Evolutionary conservation across 1,140 invertebrate genomes (phyloP), one percentile per base, ranked within the genome.

Genomic region (Dysdera silvatica): DNA sequence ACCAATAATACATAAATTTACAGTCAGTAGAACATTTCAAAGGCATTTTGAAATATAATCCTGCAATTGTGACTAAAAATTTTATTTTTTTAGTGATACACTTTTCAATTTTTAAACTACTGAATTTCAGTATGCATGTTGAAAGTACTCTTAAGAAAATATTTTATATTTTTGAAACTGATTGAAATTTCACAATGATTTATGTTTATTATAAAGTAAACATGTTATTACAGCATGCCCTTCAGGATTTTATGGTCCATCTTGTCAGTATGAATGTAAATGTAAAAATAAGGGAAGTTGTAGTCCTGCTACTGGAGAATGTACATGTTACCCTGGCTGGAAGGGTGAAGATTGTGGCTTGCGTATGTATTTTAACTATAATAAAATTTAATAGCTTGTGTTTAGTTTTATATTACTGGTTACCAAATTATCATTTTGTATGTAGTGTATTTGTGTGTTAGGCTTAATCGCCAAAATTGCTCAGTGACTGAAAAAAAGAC

Each of bases 211-310:
- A 1, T 24, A 49, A 4, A 26, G 16, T 24, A n/a, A n/a, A n/a
- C 37, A 40, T 16, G 63, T 31, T 56, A 10, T 45, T 70, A 33
- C 49, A 72, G 85, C 87, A 2, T 95, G 91, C 73, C 84, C 87
- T 0, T 72, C 81, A 7, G 84, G 84, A 40, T 83, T 79, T 1
- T 95, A 83, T 73, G 92, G 93, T 1, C 75, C 79, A 18, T 81
- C 82, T 60, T 96, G 92, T 72, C 75, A 76, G n/a, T 77, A 86
- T 40, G 83, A 82, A 48, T 97, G 95, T 74, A 80, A 81, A 29
- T 98, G 95, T 74, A 86, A 87, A 71, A 90, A 95, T 73, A 86
- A 86, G 16, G 91, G 86, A 4, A 84, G 88, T 61, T 97, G 93
- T 76, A 87, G 95, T 77, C 87, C 91, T 68, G 83, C 87, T 16